These are phyloP conservation scores for Cephus spinipes DNA, from an alignment of 2,888 invertebrate genomes.

Conservation along the genomic window DNA sequence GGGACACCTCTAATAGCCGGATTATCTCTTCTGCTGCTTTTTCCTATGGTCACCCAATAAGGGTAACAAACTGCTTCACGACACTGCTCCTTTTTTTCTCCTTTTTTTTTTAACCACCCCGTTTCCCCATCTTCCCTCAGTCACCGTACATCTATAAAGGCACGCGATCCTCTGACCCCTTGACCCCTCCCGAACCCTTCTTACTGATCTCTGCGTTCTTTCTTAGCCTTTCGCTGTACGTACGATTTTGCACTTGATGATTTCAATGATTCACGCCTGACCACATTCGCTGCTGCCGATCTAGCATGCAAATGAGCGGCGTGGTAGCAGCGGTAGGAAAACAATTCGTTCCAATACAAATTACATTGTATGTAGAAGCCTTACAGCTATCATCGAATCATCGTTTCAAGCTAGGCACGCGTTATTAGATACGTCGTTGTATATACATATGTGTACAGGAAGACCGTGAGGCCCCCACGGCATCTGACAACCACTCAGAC, in stretches of 20 bases:
- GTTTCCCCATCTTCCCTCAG: not conserved
- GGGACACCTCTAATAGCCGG: slow-evolving; percentile 66
- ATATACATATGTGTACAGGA: not conserved
- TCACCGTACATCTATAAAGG: not conserved
- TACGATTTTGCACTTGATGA: not conserved
- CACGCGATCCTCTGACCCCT: not conserved
- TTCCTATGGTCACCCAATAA: slow-evolving; percentile 46
- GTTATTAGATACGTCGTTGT: slow-evolving; percentile 6
- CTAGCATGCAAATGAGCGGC: slow-evolving; percentile 19
- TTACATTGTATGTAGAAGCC: slow-evolving; percentile 23
- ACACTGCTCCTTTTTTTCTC: not conserved
- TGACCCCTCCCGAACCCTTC: not conserved
- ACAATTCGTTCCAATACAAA: slow-evolving; percentile 26
- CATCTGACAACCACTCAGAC: slow-evolving; percentile 21
- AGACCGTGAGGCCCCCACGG: not conserved
- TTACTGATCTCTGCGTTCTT: not conserved
- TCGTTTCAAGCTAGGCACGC: slow-evolving; percentile 16
- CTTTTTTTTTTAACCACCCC: not conserved
- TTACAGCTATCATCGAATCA: slow-evolving; percentile 26
- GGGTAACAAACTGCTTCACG: slow-evolving; percentile 43
- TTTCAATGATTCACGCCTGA: not conserved
- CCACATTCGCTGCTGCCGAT: not conserved
- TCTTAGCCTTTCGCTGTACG: not conserved
- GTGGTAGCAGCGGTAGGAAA: slow-evolving; percentile 14
- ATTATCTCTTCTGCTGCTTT: slow-evolving; percentile 57